Conservation (phyloP, 2,888 invertebrate genomes). For the Erpobdella octoculata region DNA sequence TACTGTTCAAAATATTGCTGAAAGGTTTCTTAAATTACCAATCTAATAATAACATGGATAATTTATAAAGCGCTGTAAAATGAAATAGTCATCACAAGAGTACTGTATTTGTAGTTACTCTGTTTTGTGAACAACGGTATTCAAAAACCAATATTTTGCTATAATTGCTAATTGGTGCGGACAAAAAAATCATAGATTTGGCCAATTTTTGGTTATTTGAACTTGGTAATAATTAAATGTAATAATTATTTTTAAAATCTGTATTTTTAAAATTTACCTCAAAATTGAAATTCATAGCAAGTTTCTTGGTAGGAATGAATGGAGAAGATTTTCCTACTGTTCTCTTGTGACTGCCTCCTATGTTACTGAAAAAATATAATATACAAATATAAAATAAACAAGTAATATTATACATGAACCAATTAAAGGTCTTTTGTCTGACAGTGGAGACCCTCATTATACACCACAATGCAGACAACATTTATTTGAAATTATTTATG, state of each 20-base stretch:
- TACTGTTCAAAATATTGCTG: no score
- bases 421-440: no score
- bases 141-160: not conserved
- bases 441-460: no score
- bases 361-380: not conserved
- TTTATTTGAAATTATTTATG: no score
- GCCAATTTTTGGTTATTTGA: not conserved
- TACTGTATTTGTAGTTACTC: no score
- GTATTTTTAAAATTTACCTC: not conserved
- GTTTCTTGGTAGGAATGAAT: not conserved
- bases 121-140: no score
- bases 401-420: not conserved
- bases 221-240: not conserved
- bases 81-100: no score
- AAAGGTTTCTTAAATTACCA: no score
- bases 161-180: not conserved
- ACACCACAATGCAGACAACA: no score
- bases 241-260: not conserved
- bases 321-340: not conserved
- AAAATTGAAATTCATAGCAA: conserved; percentile 5
- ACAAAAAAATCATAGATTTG: not conserved
- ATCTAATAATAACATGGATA: no score
- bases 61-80: no score
- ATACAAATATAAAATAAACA: not conserved
- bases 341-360: not conserved